These are phyloP conservation scores for Synergus gifuensis DNA, from an alignment of 2,888 invertebrate genomes.

Conservation along the genomic window DNA sequence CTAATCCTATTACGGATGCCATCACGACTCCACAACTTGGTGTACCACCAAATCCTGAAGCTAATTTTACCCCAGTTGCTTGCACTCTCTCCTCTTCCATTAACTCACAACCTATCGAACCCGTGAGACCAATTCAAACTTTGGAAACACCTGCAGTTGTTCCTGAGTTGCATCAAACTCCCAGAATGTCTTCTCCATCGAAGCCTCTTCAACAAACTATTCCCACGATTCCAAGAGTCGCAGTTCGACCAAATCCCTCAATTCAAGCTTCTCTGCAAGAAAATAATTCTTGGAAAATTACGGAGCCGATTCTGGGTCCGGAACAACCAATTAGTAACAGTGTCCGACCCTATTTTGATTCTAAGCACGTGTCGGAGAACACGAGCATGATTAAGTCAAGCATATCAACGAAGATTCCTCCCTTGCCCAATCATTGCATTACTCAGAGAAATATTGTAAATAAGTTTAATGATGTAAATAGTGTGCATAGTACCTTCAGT, in stretches of 20 bases:
- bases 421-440: slow-evolving; percentile 69
- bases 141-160: slow-evolving; percentile 54
- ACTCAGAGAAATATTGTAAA: slow-evolving; percentile 67
- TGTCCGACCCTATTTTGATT: slow-evolving; percentile 72
- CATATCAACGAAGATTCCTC: slow-evolving; percentile 70
- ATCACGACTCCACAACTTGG: slow-evolving; percentile 59
- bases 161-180: slow-evolving; percentile 1
- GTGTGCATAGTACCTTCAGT: slow-evolving; percentile 65
- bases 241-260: slow-evolving; percentile 72
- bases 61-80: slow-evolving; percentile 57
- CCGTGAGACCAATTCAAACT: slow-evolving; percentile 58
- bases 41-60: slow-evolving; percentile 58
- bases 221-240: slow-evolving; percentile 71
- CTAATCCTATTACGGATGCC: slow-evolving; percentile 61
- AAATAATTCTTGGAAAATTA: slow-evolving; percentile 67
- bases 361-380: slow-evolving; percentile 73
- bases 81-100: slow-evolving; percentile 61
- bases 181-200: slow-evolving; percentile 55
- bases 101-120: slow-evolving; percentile 56
- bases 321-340: slow-evolving; percentile 68
- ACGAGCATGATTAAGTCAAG: slow-evolving; percentile 75
- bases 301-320: slow-evolving; percentile 65
- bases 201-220: slow-evolving; percentile 62
- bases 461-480: slow-evolving; percentile 68
- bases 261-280: slow-evolving; percentile 62